phyloP scores from a whole-genome alignment of 2,888 invertebrate genomes.

The Meloe dianella region DNA sequence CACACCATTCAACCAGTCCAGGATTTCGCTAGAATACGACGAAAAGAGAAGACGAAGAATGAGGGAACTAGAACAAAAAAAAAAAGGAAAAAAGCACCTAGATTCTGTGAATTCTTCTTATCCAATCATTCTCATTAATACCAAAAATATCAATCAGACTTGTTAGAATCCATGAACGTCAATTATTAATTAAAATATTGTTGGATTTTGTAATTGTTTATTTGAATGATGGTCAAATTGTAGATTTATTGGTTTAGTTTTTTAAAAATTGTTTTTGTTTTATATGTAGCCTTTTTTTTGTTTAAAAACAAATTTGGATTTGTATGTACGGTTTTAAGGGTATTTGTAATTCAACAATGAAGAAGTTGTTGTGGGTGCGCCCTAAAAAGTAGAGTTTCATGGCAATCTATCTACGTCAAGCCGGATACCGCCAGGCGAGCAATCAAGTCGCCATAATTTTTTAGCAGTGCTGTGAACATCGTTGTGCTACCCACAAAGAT shows the following conservation, averaged over 20 bases:
- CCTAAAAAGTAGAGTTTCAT: slow-evolving; percentile 20
- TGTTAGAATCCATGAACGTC: neutral
- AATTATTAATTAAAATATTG: slow-evolving; percentile 1
- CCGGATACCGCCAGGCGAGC: slow-evolving; percentile 24
- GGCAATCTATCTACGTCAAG: slow-evolving; percentile 28
- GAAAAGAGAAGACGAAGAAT: slow-evolving; percentile 5
- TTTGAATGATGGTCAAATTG: neutral
- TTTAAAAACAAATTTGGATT: neutral
- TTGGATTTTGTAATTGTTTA: neutral
- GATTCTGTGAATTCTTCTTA: neutral
- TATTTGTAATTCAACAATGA: slow-evolving; percentile 14
- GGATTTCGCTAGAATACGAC: slow-evolving; percentile 6
- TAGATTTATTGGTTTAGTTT: neutral
- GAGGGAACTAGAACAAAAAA: slow-evolving; percentile 5
- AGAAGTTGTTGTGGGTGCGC: slow-evolving; percentile 15
- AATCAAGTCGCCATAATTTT: slow-evolving; percentile 29
- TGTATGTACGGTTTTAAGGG: slow-evolving; percentile 5
- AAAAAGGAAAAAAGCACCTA: neutral
- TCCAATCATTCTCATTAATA: neutral
- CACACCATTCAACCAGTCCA: slow-evolving; percentile 8
- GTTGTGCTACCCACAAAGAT: slow-evolving; percentile 8
- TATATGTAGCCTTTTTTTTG: neutral
- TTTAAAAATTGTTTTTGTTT: neutral
- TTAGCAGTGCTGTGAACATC: slow-evolving; percentile 15
- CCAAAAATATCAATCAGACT: slow-evolving; percentile 5